Evolutionary conservation across 2,888 invertebrate genomes (phyloP), one percentile per base, ranked within the genome.

Genomic region (Epiblema foenella): DNA sequence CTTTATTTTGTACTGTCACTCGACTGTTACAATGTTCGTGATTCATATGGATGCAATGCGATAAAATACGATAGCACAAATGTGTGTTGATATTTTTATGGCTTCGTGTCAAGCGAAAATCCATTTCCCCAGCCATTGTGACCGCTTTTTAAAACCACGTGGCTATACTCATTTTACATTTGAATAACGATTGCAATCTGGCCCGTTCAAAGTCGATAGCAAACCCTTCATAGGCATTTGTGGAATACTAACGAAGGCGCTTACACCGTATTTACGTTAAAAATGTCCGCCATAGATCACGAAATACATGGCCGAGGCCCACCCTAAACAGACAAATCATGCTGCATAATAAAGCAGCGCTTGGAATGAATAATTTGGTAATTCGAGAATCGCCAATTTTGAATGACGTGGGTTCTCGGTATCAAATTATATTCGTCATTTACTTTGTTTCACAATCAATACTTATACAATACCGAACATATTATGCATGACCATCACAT

Each of bases 1-100:
- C 79, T 83, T 83, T 82, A 83, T 82, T 84, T 80, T 83, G 81
- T 77, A 77, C 78, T 83, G 83, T 84, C 83, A 81, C 79, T 77
- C 75, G 72, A 67, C 75, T 78, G 77, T 81, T 81, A 81, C 78
- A 79, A 74, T 75, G 76, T 82, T 73, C 77, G 74, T 81, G 80
- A 81, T 80, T 82, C 81, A 83, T 78, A 73, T 73, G 76, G 74
- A 77, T 77, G 75, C 74, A 65, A 46, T 62, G 64, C 67, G 68
- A 65, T 73, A 52, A 60, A 65, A 64, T 57, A 57, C 54, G 65
- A 71, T 67, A 67, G 62, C 71, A 67, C 62, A 67, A 71, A 67
- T 67, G 66, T 60, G 56, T 67, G 60, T 67, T 67, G 71, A 71
- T 56, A 67, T 71, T 67, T 71, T 71, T 51, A 71, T 71, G 60